Conservation (phyloP, 2,888 invertebrate species). For the Dichetophora obliterata region DNA sequence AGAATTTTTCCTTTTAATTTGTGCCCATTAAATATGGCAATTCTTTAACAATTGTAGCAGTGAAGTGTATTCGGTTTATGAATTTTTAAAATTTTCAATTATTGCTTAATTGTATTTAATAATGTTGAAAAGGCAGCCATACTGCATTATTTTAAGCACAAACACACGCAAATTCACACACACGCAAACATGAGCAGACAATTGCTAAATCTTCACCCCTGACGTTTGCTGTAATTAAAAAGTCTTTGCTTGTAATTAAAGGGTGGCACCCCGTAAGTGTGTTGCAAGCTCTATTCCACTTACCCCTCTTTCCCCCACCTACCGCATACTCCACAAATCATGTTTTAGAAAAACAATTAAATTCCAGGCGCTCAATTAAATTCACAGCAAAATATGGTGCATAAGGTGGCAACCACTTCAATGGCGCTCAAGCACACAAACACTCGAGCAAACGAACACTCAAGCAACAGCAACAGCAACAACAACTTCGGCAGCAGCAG, state of each 20-base stretch:
- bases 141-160: conserved; percentile 47
- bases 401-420: conserved; percentile 60
- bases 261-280: conserved; percentile 46
- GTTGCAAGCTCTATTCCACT: conserved; percentile 57
- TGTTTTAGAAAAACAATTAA: conserved; percentile 67
- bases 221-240: conserved; percentile 29
- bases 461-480: neutral
- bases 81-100: conserved; percentile 37
- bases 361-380: conserved; percentile 68
- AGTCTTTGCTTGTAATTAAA: neutral
- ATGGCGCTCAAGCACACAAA: neutral
- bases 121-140: conserved; percentile 54
- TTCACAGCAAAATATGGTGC: conserved; percentile 50
- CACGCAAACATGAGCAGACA: neutral
- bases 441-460: conserved; percentile 7
- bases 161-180: neutral
- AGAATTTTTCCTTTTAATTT: too few relatives aligned
- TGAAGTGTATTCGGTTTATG: neutral
- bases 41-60: neutral
- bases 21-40: too few relatives aligned
- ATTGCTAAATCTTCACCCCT: neutral
- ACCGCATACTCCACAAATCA: conserved; percentile 54
- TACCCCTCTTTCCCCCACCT: conserved; percentile 51
- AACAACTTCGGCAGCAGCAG: neutral
- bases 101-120: conserved; percentile 3